Base-by-base conservation (phyloP, 1,140 invertebrate genomes). In the Mercenaria mercenaria region DNA sequence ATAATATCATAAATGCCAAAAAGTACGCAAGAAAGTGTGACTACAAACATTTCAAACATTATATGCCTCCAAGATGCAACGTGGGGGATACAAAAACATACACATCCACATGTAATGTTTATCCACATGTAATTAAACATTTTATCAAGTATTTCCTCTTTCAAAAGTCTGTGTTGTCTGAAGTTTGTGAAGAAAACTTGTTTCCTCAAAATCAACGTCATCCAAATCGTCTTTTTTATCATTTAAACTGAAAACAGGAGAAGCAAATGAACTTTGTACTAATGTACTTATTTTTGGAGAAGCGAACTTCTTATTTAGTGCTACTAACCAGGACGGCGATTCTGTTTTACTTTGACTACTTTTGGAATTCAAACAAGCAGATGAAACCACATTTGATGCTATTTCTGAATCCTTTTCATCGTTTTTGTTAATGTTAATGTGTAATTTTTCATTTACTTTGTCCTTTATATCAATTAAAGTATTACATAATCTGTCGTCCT, bases 261-360 rank as follows among this genome's bases (percentile, higher is more conserved):
- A 34, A 47, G 37, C 15, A 2, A 56, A 47, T 11, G 13, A 13
- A 32, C 32, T 43, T 15, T n/a, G 0, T 29, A 8, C 4, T 43
- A n/a, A 23, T 15, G 23, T 69, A 10, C 56, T 43, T 4, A 47
- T 43, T 26, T 47, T 83, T 29, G 81, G 81, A n/a, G 81, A 67
- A 32, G 61, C 1, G 26, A 83, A 83, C 26, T 83, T 83, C 59
- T 83, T 83, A 23, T 83, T 83, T 18, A 83, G 39, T 4, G 81
- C 32, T 13, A 83, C 61, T 23, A 83, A 69, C 81, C 81, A 83
- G 0, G 81, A 83, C 15, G 81, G 81, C 69, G 41, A 83, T 32
- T 32, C 26, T 39, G 26, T 83, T 83, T 83, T 43, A 77, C 74
- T 47, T n/a, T 43, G 41, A 83, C n/a, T 32, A 20, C 20, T 29